Evolutionary conservation across 2,113 vertebrate genomes (phyloP).

Genomic region (Meriones unguiculatus): DNA sequence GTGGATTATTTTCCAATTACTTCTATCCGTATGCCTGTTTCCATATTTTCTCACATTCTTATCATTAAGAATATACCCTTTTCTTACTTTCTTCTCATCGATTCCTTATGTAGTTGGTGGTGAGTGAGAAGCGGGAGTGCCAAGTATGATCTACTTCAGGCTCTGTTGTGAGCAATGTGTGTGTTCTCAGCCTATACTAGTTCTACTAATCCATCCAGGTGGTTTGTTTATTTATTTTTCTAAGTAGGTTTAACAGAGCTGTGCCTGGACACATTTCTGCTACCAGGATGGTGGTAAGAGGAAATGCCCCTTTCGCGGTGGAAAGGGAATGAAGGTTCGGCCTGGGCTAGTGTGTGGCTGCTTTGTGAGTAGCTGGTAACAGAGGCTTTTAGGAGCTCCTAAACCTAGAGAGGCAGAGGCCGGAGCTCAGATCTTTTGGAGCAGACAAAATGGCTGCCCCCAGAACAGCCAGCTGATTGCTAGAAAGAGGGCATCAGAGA

Average conservation of each 20-base stretch:
- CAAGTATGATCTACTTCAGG: not conserved
- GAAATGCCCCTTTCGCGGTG: too few relatives aligned
- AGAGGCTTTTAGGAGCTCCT: too few relatives aligned
- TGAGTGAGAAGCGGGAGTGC: not conserved
- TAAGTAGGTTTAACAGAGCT: not conserved
- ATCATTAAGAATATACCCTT: not conserved
- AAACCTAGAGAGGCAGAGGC: too few relatives aligned
- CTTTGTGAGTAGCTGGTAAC: too few relatives aligned
- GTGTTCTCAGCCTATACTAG: not conserved
- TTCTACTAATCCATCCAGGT: not conserved
- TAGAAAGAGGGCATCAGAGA: too few relatives aligned
- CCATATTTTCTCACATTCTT: not conserved
- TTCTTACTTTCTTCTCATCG: not conserved
- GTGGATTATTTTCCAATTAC: constrained; percentile 12
- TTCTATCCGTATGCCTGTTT: not conserved
- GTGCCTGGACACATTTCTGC: too few relatives aligned
- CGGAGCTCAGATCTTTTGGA: too few relatives aligned
- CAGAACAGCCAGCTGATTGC: too few relatives aligned
- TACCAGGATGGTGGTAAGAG: too few relatives aligned
- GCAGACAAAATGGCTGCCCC: too few relatives aligned
- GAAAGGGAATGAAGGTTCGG: too few relatives aligned
- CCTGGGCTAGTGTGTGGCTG: too few relatives aligned
- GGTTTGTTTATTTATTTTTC: not conserved
- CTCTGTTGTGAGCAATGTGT: not conserved
- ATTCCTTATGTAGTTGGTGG: not conserved